Evolutionary conservation across 2,113 vertebrate genomes (phyloP).

Genomic region (Numida meleagris): DNA sequence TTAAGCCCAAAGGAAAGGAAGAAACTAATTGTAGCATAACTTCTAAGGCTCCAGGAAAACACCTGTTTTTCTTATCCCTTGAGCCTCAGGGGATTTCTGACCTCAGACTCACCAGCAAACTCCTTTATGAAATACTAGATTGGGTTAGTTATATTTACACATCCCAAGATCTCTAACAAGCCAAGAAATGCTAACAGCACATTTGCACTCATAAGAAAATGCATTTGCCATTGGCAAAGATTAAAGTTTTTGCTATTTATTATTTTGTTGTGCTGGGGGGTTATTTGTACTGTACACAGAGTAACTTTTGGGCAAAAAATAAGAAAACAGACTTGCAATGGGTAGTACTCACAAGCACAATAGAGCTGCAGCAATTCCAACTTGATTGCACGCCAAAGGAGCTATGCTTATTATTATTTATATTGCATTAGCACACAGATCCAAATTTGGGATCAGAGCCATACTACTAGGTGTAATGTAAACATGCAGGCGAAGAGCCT

Average conservation of each 20-base stretch:
- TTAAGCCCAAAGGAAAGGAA: conserved; percentile 45
- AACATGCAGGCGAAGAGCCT: neutral
- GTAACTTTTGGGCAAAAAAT: neutral
- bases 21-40: conserved; percentile 46
- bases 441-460: neutral
- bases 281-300: neutral
- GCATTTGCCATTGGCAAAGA: neutral
- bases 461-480: neutral
- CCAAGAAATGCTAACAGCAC: neutral
- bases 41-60: conserved; percentile 9
- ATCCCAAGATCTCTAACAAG: conserved; percentile 7
- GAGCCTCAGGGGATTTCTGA: conserved; percentile 36
- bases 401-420: neutral
- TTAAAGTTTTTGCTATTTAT: neutral
- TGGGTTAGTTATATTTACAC: conserved; percentile 24
- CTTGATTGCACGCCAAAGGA: neutral
- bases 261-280: neutral
- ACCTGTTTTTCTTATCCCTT: conserved; percentile 52
- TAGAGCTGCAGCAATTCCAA: neutral
- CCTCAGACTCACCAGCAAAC: conserved; percentile 44
- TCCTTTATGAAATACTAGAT: conserved; percentile 27
- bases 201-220: conserved; percentile 32
- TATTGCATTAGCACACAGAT: neutral
- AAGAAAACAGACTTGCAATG: neutral
- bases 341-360: neutral